These are phyloP conservation scores for Atlantisia rogersi DNA, from an alignment of 2,113 vertebrate genomes.

Conservation along the genomic window DNA sequence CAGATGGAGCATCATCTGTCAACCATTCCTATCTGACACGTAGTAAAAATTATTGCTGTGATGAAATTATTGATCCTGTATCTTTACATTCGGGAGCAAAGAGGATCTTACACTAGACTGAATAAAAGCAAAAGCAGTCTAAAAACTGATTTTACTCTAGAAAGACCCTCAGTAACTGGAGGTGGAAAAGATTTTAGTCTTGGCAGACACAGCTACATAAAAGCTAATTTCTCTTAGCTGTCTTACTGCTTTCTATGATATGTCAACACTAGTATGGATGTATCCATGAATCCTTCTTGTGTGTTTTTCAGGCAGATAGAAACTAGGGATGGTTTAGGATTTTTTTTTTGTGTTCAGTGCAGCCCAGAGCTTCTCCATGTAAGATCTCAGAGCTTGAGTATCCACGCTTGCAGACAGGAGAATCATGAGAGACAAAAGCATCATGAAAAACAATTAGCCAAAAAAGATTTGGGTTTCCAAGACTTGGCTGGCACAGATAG, in stretches of 20 bases:
- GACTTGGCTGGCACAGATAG: not conserved
- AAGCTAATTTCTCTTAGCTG: constrained; percentile 34
- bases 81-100: constrained; percentile 52
- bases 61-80: constrained; percentile 62
- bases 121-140: constrained; percentile 36
- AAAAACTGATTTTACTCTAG: not conserved
- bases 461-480: constrained; percentile 9
- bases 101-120: constrained; percentile 1
- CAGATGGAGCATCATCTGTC: constrained; percentile 73
- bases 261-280: constrained; percentile 3
- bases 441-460: not conserved
- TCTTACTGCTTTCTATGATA: constrained; percentile 38
- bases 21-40: constrained; percentile 58
- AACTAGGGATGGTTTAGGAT: not conserved
- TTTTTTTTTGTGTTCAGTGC: not conserved
- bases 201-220: constrained; percentile 27
- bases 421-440: not conserved
- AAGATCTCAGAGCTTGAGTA: not conserved
- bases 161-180: constrained; percentile 25
- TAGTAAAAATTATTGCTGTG: constrained; percentile 46
- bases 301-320: constrained; percentile 7
- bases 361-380: not conserved
- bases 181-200: constrained; percentile 31
- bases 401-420: not conserved
- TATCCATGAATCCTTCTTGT: not conserved